These are phyloP conservation scores for Amazona ochrocephala DNA, from an alignment of 2,797 vertebrate species.

Conservation along the genomic window DNA sequence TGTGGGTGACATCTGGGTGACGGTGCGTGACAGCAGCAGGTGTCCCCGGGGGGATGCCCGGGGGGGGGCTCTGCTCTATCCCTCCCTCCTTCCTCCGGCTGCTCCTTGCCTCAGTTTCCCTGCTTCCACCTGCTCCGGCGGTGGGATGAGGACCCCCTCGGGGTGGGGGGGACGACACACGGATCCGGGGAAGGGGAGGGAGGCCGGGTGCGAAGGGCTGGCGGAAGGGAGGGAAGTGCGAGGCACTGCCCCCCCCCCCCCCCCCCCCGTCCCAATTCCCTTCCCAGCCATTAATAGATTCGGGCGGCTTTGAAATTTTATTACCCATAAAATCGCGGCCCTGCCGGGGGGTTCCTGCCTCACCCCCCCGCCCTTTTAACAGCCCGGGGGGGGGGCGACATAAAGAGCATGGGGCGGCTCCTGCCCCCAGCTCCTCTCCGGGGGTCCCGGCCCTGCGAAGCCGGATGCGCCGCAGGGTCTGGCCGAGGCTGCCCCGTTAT, in stretches of 20 bases:
- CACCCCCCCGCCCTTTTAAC: neutral
- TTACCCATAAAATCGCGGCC: slow-evolving; percentile 93
- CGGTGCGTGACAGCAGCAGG: neutral
- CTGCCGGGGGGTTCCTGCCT: slow-evolving; percentile 82
- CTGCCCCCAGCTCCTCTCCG: neutral
- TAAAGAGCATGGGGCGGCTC: neutral
- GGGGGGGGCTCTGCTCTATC: neutral
- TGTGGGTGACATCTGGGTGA: neutral
- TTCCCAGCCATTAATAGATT: slow-evolving; percentile 88
- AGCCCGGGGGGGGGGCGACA: neutral
- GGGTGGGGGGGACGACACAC: too few relatives aligned
- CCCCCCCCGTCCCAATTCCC: slow-evolving; percentile 78
- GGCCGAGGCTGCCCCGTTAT: neutral
- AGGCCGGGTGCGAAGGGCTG: neutral
- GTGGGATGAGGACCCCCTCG: neutral
- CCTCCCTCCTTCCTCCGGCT: neutral
- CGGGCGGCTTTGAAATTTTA: slow-evolving; percentile 94
- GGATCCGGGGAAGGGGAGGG: neutral
- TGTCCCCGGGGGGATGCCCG: neutral
- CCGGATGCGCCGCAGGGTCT: neutral
- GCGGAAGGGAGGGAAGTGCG: slow-evolving; percentile 77
- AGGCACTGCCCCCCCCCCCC: slow-evolving; percentile 83
- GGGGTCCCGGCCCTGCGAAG: neutral
- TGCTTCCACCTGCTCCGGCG: slow-evolving; percentile 6
- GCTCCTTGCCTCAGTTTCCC: neutral